These are phyloP conservation scores for Eueides isabella DNA, from an alignment of 1,140 invertebrate species.

Conservation along the genomic window DNA sequence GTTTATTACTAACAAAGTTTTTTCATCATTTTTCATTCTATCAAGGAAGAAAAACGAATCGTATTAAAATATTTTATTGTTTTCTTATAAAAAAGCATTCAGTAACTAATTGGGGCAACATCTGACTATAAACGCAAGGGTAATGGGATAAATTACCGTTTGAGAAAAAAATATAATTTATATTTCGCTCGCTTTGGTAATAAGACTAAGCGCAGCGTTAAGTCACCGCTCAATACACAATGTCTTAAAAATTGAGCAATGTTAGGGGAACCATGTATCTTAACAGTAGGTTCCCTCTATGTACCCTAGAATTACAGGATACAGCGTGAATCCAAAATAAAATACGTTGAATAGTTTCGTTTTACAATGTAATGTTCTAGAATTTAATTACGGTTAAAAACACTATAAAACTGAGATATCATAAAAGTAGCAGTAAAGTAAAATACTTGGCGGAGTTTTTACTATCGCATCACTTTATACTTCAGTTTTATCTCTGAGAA, in stretches of 20 bases:
- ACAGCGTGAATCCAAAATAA: not conserved
- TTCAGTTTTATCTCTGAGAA: not conserved
- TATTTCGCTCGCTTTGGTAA: too few relatives aligned
- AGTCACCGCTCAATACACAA: not conserved
- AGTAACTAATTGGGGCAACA: too few relatives aligned
- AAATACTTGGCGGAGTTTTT: not conserved
- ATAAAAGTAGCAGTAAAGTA: slow-evolving; percentile 6
- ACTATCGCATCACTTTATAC: not conserved
- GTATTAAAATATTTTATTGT: too few relatives aligned
- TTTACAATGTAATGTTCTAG: not conserved
- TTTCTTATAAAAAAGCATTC: too few relatives aligned
- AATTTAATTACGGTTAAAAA: slow-evolving; percentile 14
- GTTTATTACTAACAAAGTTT: too few relatives aligned
- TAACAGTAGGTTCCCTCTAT: not conserved
- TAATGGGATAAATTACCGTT: too few relatives aligned
- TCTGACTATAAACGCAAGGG: too few relatives aligned
- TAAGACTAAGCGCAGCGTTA: too few relatives aligned
- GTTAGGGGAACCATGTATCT: not conserved
- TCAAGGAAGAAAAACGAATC: too few relatives aligned
- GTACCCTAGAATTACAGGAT: not conserved
- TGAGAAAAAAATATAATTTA: too few relatives aligned
- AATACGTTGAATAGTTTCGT: not conserved
- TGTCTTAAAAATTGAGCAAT: too few relatives aligned
- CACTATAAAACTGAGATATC: slow-evolving; percentile 2
- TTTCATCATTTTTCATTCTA: too few relatives aligned